Percentiles rank a stretch among this genome's conserved stretches.
These are phyloP conservation scores for Chouioia cunea DNA, from an alignment of 2,888 invertebrate genomes.

Conservation along the genomic window DNA sequence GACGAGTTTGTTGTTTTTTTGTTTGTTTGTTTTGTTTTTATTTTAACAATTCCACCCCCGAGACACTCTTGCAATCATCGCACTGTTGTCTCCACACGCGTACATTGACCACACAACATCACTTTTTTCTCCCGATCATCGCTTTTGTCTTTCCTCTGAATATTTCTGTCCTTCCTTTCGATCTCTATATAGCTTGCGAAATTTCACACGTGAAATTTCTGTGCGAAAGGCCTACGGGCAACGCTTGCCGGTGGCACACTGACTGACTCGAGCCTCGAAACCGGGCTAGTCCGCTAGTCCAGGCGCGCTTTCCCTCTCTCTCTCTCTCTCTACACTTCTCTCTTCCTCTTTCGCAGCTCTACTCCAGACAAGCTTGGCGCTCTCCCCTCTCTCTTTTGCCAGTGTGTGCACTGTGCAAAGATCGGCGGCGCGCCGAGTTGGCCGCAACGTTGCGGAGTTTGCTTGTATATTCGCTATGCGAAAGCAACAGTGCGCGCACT, in stretches of 20 bases:
- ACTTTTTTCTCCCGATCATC: too few species aligned
- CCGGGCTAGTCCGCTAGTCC: conserved; percentile 67
- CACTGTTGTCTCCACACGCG: too few species aligned
- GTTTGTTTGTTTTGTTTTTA: too few species aligned
- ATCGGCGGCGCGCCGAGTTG: conserved; percentile 41
- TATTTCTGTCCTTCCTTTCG: neutral
- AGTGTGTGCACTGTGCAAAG: conserved; percentile 27
- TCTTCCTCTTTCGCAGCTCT: conserved; percentile 49
- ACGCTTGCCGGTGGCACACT: conserved; percentile 68
- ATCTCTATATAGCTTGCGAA: neutral
- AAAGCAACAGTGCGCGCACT: conserved; percentile 27
- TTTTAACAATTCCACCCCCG: too few species aligned
- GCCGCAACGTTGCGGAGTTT: conserved; percentile 35
- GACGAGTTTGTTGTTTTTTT: too few species aligned
- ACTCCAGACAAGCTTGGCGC: conserved; percentile 48
- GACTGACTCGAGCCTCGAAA: conserved; percentile 64
- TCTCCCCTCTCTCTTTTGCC: conserved; percentile 36
- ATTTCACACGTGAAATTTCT: neutral
- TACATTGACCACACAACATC: too few species aligned
- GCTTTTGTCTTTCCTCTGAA: too few species aligned
- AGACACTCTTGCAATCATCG: too few species aligned
- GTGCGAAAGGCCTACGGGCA: conserved; percentile 48
- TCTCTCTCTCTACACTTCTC: conserved; percentile 60
- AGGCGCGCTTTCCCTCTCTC: conserved; percentile 61
- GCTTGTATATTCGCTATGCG: conserved; percentile 4